phyloP scores from a whole-genome alignment of 64 coral and sea anemone genomes.

The Actinia tenebrosa region DNA sequence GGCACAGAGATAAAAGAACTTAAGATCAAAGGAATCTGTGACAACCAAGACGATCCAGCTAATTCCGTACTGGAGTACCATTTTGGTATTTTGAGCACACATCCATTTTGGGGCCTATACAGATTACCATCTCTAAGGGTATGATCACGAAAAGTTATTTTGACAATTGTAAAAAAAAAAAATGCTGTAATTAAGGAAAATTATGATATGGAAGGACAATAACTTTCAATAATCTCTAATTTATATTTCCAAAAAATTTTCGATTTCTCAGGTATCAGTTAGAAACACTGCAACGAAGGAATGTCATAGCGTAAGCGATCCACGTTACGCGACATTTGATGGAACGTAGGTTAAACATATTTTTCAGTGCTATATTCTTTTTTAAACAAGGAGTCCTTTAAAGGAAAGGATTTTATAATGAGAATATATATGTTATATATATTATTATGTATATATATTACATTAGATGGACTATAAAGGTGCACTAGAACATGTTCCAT shows the following conservation, averaged over 20 bases:
- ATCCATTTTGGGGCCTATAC: background rate
- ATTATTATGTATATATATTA: too few species aligned
- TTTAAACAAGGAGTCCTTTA: background rate
- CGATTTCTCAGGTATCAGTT: slow-evolving; percentile 14
- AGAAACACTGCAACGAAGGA: slow-evolving; percentile 7
- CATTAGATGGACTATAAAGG: too few species aligned
- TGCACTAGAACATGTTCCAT: too few species aligned
- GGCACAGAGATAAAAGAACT: background rate
- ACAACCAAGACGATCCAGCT: background rate
- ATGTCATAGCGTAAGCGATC: slow-evolving; percentile 38
- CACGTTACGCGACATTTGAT: slow-evolving; percentile 67
- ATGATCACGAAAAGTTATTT: too few species aligned
- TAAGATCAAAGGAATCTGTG: slow-evolving; percentile 12
- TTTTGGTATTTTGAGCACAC: background rate
- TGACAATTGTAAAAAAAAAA: too few species aligned
- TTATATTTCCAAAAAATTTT: too few species aligned
- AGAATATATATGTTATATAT: too few species aligned
- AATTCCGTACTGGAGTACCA: background rate
- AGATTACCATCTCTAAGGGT: slow-evolving; percentile 18
- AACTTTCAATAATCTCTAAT: background rate
- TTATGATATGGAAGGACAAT: background rate
- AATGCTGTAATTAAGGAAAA: background rate
- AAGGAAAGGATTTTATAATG: too few species aligned
- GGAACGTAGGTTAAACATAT: too few species aligned
- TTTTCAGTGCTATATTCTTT: too few species aligned